These are phyloP conservation scores for Harmothoe impar DNA, from an alignment of 2,888 invertebrate genomes.

Conservation along the genomic window DNA sequence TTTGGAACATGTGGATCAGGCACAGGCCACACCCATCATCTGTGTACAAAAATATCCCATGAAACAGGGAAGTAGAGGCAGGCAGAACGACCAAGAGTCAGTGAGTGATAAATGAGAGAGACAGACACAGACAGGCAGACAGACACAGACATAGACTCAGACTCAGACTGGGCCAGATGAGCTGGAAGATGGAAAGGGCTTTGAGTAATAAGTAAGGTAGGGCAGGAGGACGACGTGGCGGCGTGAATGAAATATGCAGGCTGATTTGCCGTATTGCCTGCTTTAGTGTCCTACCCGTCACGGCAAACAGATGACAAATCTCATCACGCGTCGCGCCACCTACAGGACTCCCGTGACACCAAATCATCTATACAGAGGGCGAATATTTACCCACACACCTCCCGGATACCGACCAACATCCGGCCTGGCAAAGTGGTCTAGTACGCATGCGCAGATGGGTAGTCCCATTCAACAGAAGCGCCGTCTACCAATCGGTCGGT, in stretches of 20 bases:
- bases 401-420: conserved; percentile 27
- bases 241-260: conserved; percentile 30
- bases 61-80: too few species aligned
- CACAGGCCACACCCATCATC: too few species aligned
- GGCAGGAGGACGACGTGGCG: background rate
- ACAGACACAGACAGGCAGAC: too few species aligned
- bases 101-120: too few species aligned
- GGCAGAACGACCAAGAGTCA: too few species aligned
- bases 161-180: background rate
- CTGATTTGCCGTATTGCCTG: conserved; percentile 8
- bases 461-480: background rate
- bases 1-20: too few species aligned
- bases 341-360: conserved; percentile 31
- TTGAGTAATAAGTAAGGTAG: background rate
- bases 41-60: too few species aligned
- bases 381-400: conserved; percentile 49
- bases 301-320: conserved; percentile 29
- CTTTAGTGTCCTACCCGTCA: background rate
- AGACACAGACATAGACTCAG: too few species aligned
- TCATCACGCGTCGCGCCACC: conserved; percentile 33
- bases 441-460: background rate
- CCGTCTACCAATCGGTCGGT: background rate
- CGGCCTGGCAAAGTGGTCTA: background rate
- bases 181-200: background rate
- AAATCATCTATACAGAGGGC: background rate